Evolutionary conservation across 1,140 invertebrate species (phyloP).

Genomic region (Psilanteris sp.): DNA sequence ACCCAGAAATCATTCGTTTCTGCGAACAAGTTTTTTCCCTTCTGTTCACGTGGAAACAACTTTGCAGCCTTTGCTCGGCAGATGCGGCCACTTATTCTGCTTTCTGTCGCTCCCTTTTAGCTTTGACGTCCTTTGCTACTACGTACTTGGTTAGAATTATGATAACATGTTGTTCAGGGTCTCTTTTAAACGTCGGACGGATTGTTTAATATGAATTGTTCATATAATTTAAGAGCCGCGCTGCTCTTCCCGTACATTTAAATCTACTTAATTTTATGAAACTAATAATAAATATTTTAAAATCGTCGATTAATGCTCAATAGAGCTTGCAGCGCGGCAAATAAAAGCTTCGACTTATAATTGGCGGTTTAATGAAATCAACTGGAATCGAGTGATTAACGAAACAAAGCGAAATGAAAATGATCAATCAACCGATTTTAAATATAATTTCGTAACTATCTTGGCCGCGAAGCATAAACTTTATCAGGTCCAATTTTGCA

Average conservation of each 20-base stretch:
- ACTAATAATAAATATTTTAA: background rate
- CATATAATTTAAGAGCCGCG: background rate
- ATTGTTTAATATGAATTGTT: conserved; percentile 25
- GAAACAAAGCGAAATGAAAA: conserved; percentile 2
- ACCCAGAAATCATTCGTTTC: conserved; percentile 9
- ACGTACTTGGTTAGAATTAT: conserved; percentile 27
- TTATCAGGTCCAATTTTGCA: too few relatives aligned
- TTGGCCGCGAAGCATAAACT: too few relatives aligned
- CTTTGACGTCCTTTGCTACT: conserved; percentile 17
- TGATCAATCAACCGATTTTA: background rate
- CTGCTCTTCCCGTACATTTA: background rate
- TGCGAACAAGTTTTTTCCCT: conserved; percentile 1
- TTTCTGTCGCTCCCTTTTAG: conserved; percentile 23
- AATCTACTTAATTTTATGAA: background rate
- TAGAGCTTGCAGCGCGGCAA: background rate
- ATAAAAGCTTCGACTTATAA: background rate
- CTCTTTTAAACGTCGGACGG: conserved; percentile 25
- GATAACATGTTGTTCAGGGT: conserved; percentile 34
- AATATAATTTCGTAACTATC: too few relatives aligned
- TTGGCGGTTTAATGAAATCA: background rate
- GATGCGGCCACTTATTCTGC: conserved; percentile 38
- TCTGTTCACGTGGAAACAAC: conserved; percentile 14
- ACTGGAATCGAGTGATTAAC: background rate
- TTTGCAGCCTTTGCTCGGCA: conserved; percentile 19
- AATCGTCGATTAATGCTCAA: conserved; percentile 1